Percentiles rank a stretch among this genome's conserved stretches.
phyloP scores from a whole-genome alignment of 2,113 vertebrate species.

The Protobothrops flavoviridis region DNA sequence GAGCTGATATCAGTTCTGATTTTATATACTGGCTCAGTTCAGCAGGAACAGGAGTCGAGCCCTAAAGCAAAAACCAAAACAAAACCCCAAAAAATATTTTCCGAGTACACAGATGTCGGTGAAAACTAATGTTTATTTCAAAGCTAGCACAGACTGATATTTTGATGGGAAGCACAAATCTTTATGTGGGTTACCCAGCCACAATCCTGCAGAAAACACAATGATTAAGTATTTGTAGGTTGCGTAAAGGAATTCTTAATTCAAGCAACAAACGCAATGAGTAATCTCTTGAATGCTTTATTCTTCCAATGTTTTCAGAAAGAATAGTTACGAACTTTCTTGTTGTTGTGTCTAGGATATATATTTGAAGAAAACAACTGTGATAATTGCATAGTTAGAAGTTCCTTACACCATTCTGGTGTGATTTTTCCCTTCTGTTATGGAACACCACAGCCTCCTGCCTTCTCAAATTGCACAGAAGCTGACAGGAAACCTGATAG shows the following conservation, averaged over 20 bases:
- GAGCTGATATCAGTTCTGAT: slow-evolving; percentile 99
- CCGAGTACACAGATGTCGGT: slow-evolving; percentile 49
- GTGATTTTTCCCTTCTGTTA: background rate
- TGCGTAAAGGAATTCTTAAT: slow-evolving; percentile 11
- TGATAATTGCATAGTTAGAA: background rate
- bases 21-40: slow-evolving; percentile 99
- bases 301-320: slow-evolving; percentile 18
- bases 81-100: slow-evolving; percentile 35
- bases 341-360: background rate
- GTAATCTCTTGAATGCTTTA: background rate
- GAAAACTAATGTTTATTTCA: slow-evolving; percentile 16
- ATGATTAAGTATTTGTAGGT: background rate
- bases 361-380: background rate
- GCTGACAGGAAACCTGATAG: background rate
- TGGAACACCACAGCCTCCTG: background rate
- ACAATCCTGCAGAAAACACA: slow-evolving; percentile 14
- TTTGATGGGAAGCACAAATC: slow-evolving; percentile 6
- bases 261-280: background rate
- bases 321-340: background rate
- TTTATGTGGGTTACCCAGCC: slow-evolving; percentile 24
- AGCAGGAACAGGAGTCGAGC: slow-evolving; percentile 99
- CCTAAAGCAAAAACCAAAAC: slow-evolving; percentile 71
- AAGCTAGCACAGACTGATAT: background rate
- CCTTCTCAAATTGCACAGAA: background rate
- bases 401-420: background rate